A percentile compares a stretch with the other conserved stretches of the same genome.
Conservation (phyloP, 2,797 vertebrate species). For the Neoniphon sammara region DNA sequence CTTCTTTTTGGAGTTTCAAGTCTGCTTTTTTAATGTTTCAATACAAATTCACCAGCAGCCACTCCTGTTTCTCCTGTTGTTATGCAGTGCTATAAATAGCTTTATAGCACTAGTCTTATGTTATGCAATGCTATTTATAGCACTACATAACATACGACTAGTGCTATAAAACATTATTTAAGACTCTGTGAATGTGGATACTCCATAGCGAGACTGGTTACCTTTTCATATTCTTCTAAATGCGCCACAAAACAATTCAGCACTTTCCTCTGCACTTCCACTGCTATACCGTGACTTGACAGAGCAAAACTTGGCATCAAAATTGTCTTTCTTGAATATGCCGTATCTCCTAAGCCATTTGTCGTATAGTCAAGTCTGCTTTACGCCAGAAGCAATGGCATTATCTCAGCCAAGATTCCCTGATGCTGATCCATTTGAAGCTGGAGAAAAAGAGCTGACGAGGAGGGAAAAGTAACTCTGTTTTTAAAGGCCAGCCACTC, state of each 20-base stretch:
- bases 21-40: background rate
- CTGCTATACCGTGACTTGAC: background rate
- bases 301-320: conserved; percentile 21
- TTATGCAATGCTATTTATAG: background rate
- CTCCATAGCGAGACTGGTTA: background rate
- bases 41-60: conserved; percentile 27
- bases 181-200: background rate
- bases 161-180: background rate
- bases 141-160: background rate
- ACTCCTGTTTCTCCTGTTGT: conserved; percentile 19
- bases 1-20: conserved; percentile 8
- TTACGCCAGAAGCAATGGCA: conserved; percentile 40
- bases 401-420: conserved; percentile 61
- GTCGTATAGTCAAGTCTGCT: conserved; percentile 18
- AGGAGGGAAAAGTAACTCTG: conserved; percentile 68
- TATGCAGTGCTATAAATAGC: background rate
- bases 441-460: conserved; percentile 73
- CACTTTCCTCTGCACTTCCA: background rate
- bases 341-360: conserved; percentile 32
- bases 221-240: background rate
- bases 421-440: conserved; percentile 67
- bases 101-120: too few relatives aligned
- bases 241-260: conserved; percentile 2
- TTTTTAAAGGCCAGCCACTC: conserved; percentile 74
- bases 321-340: conserved; percentile 19